These are phyloP conservation scores for Muschampia plurimacula DNA, from an alignment of 2,888 invertebrate species.

Conservation along the genomic window DNA sequence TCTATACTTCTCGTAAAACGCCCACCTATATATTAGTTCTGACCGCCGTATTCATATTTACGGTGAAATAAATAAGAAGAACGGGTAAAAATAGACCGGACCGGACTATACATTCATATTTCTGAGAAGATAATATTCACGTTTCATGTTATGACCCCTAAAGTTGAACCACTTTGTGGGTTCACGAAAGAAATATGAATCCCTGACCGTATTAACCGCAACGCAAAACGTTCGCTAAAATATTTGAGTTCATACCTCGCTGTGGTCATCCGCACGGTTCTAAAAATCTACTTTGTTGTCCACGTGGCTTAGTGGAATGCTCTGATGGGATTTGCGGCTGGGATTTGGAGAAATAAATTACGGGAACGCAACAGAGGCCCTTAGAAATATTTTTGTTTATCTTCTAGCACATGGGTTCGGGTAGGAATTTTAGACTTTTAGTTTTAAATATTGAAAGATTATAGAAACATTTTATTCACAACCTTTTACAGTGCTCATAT, in stretches of 20 bases:
- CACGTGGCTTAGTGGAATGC: conserved; percentile 39
- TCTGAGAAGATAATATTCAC: conserved; percentile 31
- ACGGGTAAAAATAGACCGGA: conserved; percentile 25
- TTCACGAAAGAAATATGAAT: conserved; percentile 32
- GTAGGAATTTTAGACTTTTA: neutral
- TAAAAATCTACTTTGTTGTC: conserved; percentile 59
- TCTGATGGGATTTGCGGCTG: conserved; percentile 49
- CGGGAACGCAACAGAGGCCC: conserved; percentile 35
- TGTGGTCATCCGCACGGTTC: conserved; percentile 56
- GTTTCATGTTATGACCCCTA: conserved; percentile 33
- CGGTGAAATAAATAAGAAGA: conserved; percentile 35
- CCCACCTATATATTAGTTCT: conserved; percentile 1
- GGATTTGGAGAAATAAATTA: conserved; percentile 47
- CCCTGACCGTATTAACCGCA: conserved; percentile 41
- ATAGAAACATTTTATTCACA: too few species aligned
- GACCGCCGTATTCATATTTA: conserved; percentile 18
- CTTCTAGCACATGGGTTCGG: neutral
- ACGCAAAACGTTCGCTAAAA: conserved; percentile 44
- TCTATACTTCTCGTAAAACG: neutral
- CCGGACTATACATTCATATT: conserved; percentile 26
- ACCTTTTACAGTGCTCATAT: too few species aligned
- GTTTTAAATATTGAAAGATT: neutral
- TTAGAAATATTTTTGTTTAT: conserved; percentile 1
- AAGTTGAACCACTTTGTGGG: conserved; percentile 28
- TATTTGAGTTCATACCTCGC: conserved; percentile 42